phyloP scores from a whole-genome alignment of 2,113 vertebrate species.

The Callipepla californica region DNA sequence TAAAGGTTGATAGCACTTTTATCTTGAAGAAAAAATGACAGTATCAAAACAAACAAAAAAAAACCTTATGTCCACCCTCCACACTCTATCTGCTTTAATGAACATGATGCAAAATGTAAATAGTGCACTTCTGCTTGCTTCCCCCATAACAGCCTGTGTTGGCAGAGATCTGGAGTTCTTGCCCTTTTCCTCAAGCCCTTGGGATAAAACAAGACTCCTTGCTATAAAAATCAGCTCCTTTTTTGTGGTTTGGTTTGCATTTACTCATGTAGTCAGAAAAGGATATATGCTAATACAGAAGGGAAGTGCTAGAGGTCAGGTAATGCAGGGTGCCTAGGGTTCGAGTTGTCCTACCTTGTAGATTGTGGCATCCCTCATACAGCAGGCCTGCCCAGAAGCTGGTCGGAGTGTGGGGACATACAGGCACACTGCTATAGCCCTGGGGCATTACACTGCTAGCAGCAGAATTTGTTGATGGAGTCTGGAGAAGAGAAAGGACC shows the following conservation, averaged over 20 bases:
- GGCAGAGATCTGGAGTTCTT: background rate
- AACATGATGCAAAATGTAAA: background rate
- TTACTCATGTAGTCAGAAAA: background rate
- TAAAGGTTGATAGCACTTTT: background rate
- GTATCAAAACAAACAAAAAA: background rate
- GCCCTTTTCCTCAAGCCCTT: background rate
- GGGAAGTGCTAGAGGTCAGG: background rate
- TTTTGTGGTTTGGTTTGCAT: background rate
- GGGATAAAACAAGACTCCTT: background rate
- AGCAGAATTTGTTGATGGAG: background rate
- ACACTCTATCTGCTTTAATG: background rate
- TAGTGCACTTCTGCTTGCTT: background rate
- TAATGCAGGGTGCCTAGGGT: accelerated
- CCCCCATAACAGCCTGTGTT: background rate
- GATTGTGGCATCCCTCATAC: accelerated
- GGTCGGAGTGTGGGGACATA: accelerated
- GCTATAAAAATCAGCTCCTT: background rate
- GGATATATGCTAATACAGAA: background rate
- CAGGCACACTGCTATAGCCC: background rate
- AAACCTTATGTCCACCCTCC: too few species aligned
- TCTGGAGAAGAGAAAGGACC: background rate
- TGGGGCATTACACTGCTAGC: background rate
- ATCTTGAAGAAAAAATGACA: background rate
- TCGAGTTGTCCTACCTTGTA: background rate
- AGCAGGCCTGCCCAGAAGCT: background rate